These are phyloP conservation scores for Spermophilus dauricus DNA, from an alignment of 2,113 vertebrate species.

Conservation along the genomic window DNA sequence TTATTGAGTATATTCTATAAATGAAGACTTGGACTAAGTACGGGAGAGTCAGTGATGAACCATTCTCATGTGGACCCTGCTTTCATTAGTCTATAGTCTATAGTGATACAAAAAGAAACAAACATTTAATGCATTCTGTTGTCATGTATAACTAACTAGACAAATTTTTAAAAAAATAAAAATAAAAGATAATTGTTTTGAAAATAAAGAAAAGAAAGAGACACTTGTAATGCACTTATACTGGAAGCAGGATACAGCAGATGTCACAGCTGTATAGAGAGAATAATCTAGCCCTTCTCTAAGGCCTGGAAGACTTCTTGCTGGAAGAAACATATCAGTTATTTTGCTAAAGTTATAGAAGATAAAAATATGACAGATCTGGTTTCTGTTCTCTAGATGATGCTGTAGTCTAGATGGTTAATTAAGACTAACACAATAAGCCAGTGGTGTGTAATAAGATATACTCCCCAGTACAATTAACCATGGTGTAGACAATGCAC, in stretches of 20 bases:
- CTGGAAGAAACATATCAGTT: neutral
- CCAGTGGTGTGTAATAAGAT: neutral
- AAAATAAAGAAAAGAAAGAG: neutral
- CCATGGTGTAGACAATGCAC: neutral
- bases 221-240: neutral
- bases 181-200: too few species aligned
- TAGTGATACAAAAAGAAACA: neutral
- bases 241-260: neutral
- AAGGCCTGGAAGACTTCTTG: neutral
- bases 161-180: too few species aligned
- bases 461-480: neutral
- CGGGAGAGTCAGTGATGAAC: neutral
- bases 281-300: neutral
- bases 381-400: neutral
- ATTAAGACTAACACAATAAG: neutral
- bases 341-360: neutral
- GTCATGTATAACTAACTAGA: too few species aligned
- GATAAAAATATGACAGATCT: neutral
- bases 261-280: neutral
- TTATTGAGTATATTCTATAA: neutral
- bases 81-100: neutral
- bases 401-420: neutral
- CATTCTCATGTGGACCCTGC: neutral
- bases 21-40: neutral
- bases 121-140: too few species aligned